A percentile compares a stretch with the other conserved stretches of the same genome.
phyloP scores from a whole-genome alignment of 2,113 vertebrate species.

The Xenopus laevis region DNA sequence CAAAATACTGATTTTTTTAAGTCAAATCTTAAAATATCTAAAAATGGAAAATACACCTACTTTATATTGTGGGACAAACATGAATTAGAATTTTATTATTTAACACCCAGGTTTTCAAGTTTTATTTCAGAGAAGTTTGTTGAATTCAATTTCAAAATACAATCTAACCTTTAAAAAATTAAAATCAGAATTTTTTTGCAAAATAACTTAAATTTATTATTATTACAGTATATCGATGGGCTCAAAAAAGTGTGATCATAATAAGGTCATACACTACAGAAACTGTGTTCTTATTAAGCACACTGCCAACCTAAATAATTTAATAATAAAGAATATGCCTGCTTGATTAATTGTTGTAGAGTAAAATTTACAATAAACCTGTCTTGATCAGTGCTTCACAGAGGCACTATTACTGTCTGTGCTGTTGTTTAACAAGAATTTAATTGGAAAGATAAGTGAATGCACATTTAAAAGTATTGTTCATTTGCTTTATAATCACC shows the following conservation, averaged over 20 bases:
- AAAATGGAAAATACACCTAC: no score
- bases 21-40: no score
- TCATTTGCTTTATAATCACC: constrained; percentile 88
- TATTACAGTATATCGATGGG: background rate
- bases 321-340: constrained; percentile 81
- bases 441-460: constrained; percentile 91
- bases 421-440: constrained; percentile 87
- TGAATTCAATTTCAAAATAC: no score
- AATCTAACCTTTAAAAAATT: no score
- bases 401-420: constrained; percentile 81
- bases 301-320: constrained; percentile 63
- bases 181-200: no score
- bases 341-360: constrained; percentile 81
- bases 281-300: constrained; percentile 77
- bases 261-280: constrained; percentile 58
- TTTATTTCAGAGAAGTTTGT: no score
- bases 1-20: no score
- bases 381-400: constrained; percentile 82
- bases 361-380: constrained; percentile 85
- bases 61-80: no score
- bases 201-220: background rate
- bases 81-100: no score
- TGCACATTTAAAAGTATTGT: constrained; percentile 87
- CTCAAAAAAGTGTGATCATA: constrained; percentile 41
- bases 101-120: no score